Evolutionary conservation across 2,113 vertebrate genomes (phyloP), one percentile per base, ranked within the genome.

Genomic region (Pelvicachromis taeniatus): DNA sequence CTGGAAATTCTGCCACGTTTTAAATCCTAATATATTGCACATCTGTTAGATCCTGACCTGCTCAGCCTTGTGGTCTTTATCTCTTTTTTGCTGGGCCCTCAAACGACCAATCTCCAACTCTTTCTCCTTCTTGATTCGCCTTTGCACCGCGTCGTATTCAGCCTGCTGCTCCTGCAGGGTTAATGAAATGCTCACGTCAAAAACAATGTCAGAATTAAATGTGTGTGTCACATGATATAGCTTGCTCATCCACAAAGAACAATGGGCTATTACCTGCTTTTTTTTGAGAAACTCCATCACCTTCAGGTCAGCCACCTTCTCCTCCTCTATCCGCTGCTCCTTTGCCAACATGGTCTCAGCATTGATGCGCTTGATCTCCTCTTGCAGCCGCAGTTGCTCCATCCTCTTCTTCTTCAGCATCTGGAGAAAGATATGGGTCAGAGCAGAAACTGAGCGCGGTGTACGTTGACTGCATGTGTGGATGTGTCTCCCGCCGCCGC

Each of bases 141-240:
- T 92, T 91, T 98, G 97, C 84, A 98, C 97, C 0, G 95, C 97
- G 81, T 98, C 97, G 1, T 95, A 93, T 40, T 97, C 94, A 0
- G 96, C 96, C 81, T 97, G 97, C 1, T 95, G 95, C 65, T 96
- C 95, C 98, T 99, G 92, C 4, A 77, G 77, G 81, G 7, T 50
- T 77, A 14, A 81, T 38, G 10, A 42, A 21, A 75, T 21, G 23
- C 26, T 19, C 38, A 53, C 0, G 2, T 38, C 26, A 29, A 53
- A 19, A 38, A 40, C 19, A 75, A 50, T 1, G 3, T 17, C 29
- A 63, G 17, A 80, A 78, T 78, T 7, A 78, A 54, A 38, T 35
- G 7, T 17, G 50, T 54, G 8, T 78, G 50, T 54, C 65, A 73
- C 23, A 48, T 31, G 26, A 21, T 35, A 0, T 54, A 35, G 31